A percentile compares a stretch with the other conserved stretches of the same genome.
Evolutionary conservation across 2,797 vertebrate genomes (phyloP).

Genomic region (Ptychadena robeensis): DNA sequence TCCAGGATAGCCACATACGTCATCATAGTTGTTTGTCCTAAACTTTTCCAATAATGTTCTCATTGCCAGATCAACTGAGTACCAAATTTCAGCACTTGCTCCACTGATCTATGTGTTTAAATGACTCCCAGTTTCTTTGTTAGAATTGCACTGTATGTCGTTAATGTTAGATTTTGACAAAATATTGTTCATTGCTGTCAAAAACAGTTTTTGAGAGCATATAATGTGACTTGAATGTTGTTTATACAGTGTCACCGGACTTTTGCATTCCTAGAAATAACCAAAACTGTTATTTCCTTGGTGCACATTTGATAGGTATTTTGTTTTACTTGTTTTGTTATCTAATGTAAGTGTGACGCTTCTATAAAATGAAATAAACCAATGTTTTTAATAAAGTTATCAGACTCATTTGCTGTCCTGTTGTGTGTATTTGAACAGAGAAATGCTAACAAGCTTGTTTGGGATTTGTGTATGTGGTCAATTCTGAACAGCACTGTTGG

Average conservation of each 20-base stretch:
- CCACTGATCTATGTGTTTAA: background rate
- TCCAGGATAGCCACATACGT: background rate
- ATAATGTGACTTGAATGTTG: slow-evolving; percentile 68
- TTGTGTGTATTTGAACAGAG: background rate
- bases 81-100: background rate
- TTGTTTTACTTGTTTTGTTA: slow-evolving; percentile 66
- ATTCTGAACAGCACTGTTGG: background rate
- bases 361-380: slow-evolving; percentile 33
- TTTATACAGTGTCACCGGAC: slow-evolving; percentile 65
- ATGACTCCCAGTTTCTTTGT: background rate
- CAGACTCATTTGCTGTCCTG: background rate
- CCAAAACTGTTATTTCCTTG: slow-evolving; percentile 63
- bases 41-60: background rate
- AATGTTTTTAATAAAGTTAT: slow-evolving; percentile 54
- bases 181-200: slow-evolving; percentile 53
- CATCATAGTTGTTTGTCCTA: too few relatives aligned
- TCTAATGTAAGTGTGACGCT: slow-evolving; percentile 56
- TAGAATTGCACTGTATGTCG: background rate
- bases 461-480: background rate
- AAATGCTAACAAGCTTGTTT: background rate
- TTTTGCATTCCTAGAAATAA: slow-evolving; percentile 66
- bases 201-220: slow-evolving; percentile 63
- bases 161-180: slow-evolving; percentile 59
- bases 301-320: slow-evolving; percentile 64
- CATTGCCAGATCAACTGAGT: background rate